Evolutionary conservation across 2,888 invertebrate genomes (phyloP), one percentile per base, ranked within the genome.

Genomic region (Odontocerum albicorne): DNA sequence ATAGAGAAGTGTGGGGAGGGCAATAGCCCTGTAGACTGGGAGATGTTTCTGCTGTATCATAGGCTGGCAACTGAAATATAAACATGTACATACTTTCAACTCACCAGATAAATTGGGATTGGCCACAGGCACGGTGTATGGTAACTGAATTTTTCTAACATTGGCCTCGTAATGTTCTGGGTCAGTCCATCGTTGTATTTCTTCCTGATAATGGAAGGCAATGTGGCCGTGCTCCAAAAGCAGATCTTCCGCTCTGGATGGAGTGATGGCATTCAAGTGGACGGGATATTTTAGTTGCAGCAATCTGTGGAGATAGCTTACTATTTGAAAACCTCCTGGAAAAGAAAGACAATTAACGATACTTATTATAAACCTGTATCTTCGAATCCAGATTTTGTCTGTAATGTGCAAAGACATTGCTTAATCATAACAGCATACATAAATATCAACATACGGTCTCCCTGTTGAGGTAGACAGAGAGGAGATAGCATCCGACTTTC

Each of bases 231-330:
- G 88, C 39, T 88, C 85, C 57, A 92, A 89, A 1, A 96, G 74
- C 21, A 96, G 74, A 68, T 93, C 91, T 79, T 96, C 96, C 32
- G 89, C 87, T 58, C 95, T 80, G 54, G 90, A 91, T 62, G 90
- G 83, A 1, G 93, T 92, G 59, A 96, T 88, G 0, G 92, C 87
- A 67, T 89, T 89, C 1, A 91, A 83, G 72, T 96, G 96, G 0
- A 90, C 90, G 0, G 96, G 95, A 72, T 96, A 96, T 69, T 96
- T 96, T 32, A 96, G 79, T 72, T 96, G 96, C 32, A 96, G 77
- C 42, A 96, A 77, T 57, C 92, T 83, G 70, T 93, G 92, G 68
- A 96, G 78, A 68, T 91, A 96, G 32, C 81, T 82, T 55, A 88
- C 86, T 63, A 96, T 84, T 71, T 95, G 92, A 68, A 84, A 88